Conservation (phyloP, 2,113 vertebrate species). For the Macaca mulatta region DNA sequence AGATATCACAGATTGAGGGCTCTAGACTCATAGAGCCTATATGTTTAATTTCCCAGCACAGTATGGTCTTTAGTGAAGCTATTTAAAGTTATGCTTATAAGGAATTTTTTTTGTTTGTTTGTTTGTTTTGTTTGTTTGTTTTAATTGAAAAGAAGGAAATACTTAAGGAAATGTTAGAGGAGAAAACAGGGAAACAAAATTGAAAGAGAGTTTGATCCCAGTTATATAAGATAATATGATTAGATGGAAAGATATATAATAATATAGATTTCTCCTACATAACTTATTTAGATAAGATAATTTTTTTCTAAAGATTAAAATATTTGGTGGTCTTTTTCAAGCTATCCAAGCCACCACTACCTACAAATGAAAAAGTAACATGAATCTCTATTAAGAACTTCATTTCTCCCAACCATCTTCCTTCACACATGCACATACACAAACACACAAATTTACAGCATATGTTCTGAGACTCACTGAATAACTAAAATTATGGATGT, state of each 20-base stretch:
- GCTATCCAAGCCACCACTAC: not conserved
- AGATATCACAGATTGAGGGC: not conserved
- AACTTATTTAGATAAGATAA: not conserved
- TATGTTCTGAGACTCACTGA: not conserved
- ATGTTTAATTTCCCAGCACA: slow-evolving; percentile 13
- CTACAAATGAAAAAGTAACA: not conserved
- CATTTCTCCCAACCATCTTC: not conserved
- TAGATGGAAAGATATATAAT: not conserved
- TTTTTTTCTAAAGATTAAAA: not conserved
- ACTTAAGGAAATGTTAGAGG: not conserved
- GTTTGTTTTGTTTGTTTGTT: not conserved
- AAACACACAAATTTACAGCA: not conserved
- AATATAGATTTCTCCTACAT: not conserved
- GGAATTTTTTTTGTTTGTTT: not conserved
- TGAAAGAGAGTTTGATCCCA: not conserved
- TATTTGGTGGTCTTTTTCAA: not conserved
- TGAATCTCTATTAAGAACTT: not conserved
- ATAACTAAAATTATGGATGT: not conserved
- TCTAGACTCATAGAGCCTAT: not conserved
- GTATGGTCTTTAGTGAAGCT: slow-evolving; percentile 7
- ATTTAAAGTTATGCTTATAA: slow-evolving; percentile 2
- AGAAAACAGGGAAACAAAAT: not conserved
- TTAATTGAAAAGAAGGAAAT: slow-evolving; percentile 5
- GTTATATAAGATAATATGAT: not conserved
- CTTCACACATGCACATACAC: no score